Evolutionary conservation across 2,797 vertebrate species (phyloP), one percentile per base, ranked within the genome.

Genomic region (Prionace glauca): DNA sequence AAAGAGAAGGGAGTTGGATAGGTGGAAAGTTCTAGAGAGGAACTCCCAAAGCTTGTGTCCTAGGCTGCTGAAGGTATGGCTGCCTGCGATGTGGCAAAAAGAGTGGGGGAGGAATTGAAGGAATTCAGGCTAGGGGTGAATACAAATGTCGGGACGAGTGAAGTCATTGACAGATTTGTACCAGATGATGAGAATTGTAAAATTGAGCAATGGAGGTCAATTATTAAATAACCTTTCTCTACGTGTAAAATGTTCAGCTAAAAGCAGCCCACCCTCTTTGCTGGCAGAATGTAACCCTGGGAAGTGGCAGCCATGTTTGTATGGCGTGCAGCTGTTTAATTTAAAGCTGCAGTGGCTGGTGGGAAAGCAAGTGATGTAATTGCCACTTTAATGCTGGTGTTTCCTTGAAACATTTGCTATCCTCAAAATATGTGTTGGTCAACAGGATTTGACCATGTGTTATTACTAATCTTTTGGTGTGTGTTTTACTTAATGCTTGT

Each of bases 401-500:
- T 94, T 72, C 32, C 10, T 94, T 74, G 26, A 14, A 72, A 2
- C 26, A 22, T 94, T 56, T 74, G 36, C 22, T 94, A 14, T 32
- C 26, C 45, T 77, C 12, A n/a, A 50, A 94, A 9, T n/a, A 18
- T 95, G 71, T 77, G 71, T 77, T 77, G 50, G 45, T 56, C 45
- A 60, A 32, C 41, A 77, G 69, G 29, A 95, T 14, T 95, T 45
- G 45, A 92, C 36, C 12, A 60, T 95, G 74, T 95, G 71, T 95
- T 74, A 56, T 74, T 77, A 95, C 93, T 95, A 77, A 95, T 74
- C 45, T n/a, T 36, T 22, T 92, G 22, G 22, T 24, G 8, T n/a
- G n/a, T 22, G 32, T 67, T 74, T 92, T 96, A 97, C 97, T 97
- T 97, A 97, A 96, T 95, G 96, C 94, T 96, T 97, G 62, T 98